Base-by-base conservation (phyloP, 2,888 invertebrate species). In the Drosophila putrida region DNA sequence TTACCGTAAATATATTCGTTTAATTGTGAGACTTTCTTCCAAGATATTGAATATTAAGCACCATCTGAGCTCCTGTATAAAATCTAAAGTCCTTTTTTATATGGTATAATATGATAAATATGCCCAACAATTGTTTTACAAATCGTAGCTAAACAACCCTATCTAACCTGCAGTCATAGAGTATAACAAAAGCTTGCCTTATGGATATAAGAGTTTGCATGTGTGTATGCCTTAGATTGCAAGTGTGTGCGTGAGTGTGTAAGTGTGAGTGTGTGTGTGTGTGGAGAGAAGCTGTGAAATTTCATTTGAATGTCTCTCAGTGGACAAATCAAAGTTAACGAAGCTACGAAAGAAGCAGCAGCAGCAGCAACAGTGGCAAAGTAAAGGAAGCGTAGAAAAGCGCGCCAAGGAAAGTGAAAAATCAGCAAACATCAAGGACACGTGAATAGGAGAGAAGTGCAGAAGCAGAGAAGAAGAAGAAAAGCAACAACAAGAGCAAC, bases 241-340 rank as follows among this genome's bases (percentile, higher is more conserved):
- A 10, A 28, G 15, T 9, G 38, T 25, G 46, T 20, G 51, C 62
- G 28, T 41, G 65, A 64, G 47, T 35, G 38, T 46, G 43, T 50
- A 25, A 55, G 61, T 46, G 59, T 68, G 58, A 11, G 35, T 28
- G 46, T 10, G 13, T 25, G 35, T 60, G 51, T 49, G 43, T 41
- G 43, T 57, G 44, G 25, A 59, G 31, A 36, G 57, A 51, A 68
- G 60, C 67, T 71, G 68, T 43, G 54, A 70, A 77, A 82, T 88
- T 82, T 85, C 71, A 82, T 80, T 86, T 82, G 80, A 88, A 83
- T 88, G 81, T 77, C 72, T 77, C 83, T 88, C 89, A 70, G 81
- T 83, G 87, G 83, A 83, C 89, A 83, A 88, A 88, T 83, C 89
- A 88, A 83, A 88, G 81, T 70, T 83, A 83, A 83, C 89, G 74